Percentiles rank a stretch among this genome's conserved stretches.
Evolutionary conservation across 2,888 invertebrate species (phyloP).

Genomic region (Scaptomyza tumidula): DNA sequence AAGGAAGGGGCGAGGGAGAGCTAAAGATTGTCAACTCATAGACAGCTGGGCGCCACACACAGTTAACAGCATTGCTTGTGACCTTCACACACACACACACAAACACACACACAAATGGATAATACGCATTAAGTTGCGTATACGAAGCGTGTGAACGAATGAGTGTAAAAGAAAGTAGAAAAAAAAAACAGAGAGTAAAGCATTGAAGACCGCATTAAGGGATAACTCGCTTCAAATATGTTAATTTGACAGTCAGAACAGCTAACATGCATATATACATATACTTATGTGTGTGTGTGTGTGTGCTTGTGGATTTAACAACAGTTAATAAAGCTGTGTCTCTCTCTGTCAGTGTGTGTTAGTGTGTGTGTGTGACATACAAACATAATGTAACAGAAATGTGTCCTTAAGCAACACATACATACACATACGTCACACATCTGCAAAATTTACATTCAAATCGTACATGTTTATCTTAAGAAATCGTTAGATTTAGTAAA

Average conservation of each 20-base stretch:
- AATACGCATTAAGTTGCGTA: conserved; percentile 45
- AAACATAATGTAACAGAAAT: conserved; percentile 24
- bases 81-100: conserved; percentile 40
- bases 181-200: conserved; percentile 8
- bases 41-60: conserved; percentile 52
- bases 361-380: not conserved
- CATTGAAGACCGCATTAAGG: conserved; percentile 62
- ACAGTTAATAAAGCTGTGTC: conserved; percentile 35
- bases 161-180: not conserved
- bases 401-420: conserved; percentile 26
- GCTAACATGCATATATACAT: conserved; percentile 29
- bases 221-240: conserved; percentile 71
- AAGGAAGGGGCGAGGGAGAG: not conserved
- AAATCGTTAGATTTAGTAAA: not conserved
- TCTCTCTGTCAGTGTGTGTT: not conserved
- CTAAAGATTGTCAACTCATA: conserved; percentile 23
- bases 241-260: conserved; percentile 61
- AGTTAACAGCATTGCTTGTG: conserved; percentile 28
- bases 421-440: not conserved
- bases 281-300: not conserved
- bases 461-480: not conserved
- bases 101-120: conserved; percentile 9
- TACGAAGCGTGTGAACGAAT: conserved; percentile 39
- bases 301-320: conserved; percentile 1
- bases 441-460: not conserved